Conservation (phyloP, 2,888 invertebrate genomes). For the Laspeyria flexula region DNA sequence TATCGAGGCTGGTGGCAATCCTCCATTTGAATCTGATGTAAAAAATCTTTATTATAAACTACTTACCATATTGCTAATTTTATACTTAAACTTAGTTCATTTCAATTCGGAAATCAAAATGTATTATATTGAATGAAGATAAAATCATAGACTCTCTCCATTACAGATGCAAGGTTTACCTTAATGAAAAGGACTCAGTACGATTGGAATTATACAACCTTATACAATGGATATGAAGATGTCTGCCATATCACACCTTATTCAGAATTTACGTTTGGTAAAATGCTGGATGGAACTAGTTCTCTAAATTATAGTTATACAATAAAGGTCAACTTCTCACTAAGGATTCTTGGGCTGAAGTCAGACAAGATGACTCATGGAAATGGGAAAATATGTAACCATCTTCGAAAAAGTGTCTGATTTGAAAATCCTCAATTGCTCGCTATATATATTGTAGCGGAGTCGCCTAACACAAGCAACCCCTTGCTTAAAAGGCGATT, state of each 20-base stretch:
- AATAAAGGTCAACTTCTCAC: slow-evolving; percentile 53
- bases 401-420: slow-evolving; percentile 53
- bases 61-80: no score
- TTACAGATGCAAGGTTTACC: slow-evolving; percentile 54
- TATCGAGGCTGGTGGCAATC: slow-evolving; percentile 57
- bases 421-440: slow-evolving; percentile 39
- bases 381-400: slow-evolving; percentile 49
- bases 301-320: slow-evolving; percentile 53
- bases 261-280: slow-evolving; percentile 49
- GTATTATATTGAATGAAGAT: not conserved
- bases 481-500: slow-evolving; percentile 30
- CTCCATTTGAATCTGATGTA: slow-evolving; percentile 53
- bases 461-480: slow-evolving; percentile 36
- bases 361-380: slow-evolving; percentile 49
- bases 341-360: slow-evolving; percentile 51
- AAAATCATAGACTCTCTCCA: not conserved
- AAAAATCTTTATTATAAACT: not conserved
- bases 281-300: slow-evolving; percentile 61
- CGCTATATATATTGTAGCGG: no score
- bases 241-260: slow-evolving; percentile 32
- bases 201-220: slow-evolving; percentile 59
- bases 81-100: no score
- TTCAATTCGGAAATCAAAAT: no score
- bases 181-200: slow-evolving; percentile 38
- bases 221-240: slow-evolving; percentile 38